A percentile compares a stretch with the other conserved stretches of the same genome.
These are phyloP conservation scores for Cacatua alba DNA, from an alignment of 2,113 vertebrate genomes.

Conservation along the genomic window DNA sequence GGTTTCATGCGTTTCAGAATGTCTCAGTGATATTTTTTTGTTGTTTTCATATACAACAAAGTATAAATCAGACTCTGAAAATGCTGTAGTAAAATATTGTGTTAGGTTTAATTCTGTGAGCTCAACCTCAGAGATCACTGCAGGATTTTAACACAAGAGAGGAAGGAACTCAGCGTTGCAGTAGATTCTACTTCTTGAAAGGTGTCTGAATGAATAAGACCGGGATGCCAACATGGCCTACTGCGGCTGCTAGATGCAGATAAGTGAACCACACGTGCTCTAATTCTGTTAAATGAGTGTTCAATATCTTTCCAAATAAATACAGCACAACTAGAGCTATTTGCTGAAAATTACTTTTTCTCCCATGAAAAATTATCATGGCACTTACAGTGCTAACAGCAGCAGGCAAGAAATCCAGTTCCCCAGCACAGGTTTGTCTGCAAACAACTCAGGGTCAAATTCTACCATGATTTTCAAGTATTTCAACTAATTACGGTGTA, in stretches of 20 bases:
- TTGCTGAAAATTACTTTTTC: not conserved
- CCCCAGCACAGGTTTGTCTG: not conserved
- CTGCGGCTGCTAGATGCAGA: not conserved
- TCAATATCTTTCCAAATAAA: not conserved
- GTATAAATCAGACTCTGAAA: not conserved
- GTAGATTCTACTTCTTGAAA: not conserved
- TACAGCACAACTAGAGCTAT: not conserved
- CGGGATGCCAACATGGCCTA: not conserved
- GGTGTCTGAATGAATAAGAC: not conserved
- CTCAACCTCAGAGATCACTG: not conserved
- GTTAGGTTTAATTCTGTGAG: not conserved
- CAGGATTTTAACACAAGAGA: not conserved
- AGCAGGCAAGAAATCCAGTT: not conserved
- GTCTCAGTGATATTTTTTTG: fast-evolving
- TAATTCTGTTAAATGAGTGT: not conserved
- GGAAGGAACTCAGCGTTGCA: not conserved
- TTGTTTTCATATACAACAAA: not conserved
- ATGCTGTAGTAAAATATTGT: not conserved
- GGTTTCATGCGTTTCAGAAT: not conserved
- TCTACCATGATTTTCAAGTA: not conserved
- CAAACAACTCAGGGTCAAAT: not conserved
- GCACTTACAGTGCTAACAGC: not conserved
- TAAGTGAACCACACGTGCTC: not conserved
- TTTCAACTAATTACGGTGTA: not conserved
- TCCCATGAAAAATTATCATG: not conserved